Percentiles rank a stretch among this genome's conserved stretches.
Evolutionary conservation across 1,140 invertebrate genomes (phyloP).

Genomic region (Chymomyza costata): DNA sequence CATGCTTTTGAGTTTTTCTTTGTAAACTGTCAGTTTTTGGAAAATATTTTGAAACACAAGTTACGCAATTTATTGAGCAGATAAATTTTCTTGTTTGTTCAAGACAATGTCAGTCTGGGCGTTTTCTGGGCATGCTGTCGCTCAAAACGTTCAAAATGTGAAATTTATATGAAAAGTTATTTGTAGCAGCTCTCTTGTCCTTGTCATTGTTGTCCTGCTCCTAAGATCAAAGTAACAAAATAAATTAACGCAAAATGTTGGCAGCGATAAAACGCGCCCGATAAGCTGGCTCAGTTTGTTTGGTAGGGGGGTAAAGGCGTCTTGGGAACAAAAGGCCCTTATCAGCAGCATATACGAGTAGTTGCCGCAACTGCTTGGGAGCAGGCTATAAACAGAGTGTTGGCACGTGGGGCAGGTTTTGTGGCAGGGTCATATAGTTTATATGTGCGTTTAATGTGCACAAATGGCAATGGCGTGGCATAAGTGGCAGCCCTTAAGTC

Average conservation of each 20-base stretch:
- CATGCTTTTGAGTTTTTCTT: conserved; percentile 1
- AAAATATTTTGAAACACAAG: conserved; percentile 58
- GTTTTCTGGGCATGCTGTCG: conserved; percentile 24
- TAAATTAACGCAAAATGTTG: conserved; percentile 58
- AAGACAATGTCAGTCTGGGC: too few relatives aligned
- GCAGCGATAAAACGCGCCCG: conserved; percentile 41
- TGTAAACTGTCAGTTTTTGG: conserved; percentile 22
- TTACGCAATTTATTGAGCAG: conserved; percentile 57
- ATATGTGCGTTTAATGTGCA: not conserved
- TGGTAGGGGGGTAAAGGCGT: too few relatives aligned
- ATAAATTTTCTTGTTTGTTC: conserved; percentile 41
- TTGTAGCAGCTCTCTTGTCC: not conserved
- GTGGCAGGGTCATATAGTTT: too few relatives aligned
- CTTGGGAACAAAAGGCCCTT: conserved; percentile 22
- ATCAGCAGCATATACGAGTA: conserved; percentile 18
- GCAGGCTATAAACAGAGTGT: too few relatives aligned
- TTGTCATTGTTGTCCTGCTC: not conserved
- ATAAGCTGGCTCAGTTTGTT: conserved; percentile 42
- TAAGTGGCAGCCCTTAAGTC: conserved; percentile 9
- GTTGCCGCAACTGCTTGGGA: conserved; percentile 10
- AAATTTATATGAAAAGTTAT: conserved; percentile 66
- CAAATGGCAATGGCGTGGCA: conserved; percentile 43
- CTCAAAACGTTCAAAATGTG: conserved; percentile 47
- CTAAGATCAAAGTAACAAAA: conserved; percentile 54
- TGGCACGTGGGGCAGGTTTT: too few relatives aligned